phyloP scores from a whole-genome alignment of 2,888 invertebrate genomes.

The Cacoxenus indagator region DNA sequence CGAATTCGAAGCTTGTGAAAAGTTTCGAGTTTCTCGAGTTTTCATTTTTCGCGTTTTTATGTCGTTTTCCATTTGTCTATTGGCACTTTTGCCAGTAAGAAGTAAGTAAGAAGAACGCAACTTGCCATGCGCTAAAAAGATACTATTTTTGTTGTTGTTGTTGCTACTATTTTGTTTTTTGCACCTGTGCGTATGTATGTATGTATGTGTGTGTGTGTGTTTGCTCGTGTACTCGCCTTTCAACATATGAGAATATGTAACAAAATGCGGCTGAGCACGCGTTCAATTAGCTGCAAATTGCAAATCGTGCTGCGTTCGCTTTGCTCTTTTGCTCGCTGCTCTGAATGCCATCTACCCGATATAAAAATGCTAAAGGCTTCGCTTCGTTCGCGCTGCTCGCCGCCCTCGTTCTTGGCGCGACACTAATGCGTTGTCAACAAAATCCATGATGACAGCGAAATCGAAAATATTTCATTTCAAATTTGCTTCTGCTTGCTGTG shows the following conservation, averaged over 20 bases:
- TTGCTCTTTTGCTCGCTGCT: too few relatives aligned
- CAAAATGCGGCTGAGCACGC: slow-evolving; percentile 59
- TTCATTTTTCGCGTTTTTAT: slow-evolving; percentile 30
- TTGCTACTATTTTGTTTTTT: slow-evolving; percentile 1
- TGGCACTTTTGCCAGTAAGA: slow-evolving; percentile 35
- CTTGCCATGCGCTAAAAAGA: slow-evolving; percentile 22
- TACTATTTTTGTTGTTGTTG: too few relatives aligned
- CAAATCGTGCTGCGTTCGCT: slow-evolving; percentile 60
- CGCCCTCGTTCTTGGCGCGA: slow-evolving; percentile 35
- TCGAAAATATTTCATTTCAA: slow-evolving; percentile 64
- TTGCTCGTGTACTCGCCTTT: neutral
- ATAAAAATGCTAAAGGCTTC: too few relatives aligned
- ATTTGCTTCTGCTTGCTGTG: slow-evolving; percentile 42
- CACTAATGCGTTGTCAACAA: slow-evolving; percentile 62
- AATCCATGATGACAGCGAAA: slow-evolving; percentile 61
- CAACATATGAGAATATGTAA: slow-evolving; percentile 42
- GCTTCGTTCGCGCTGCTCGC: neutral
- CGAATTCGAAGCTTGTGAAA: neutral
- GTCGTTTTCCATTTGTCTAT: slow-evolving; percentile 52
- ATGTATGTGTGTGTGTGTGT: neutral
- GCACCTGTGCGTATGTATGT: neutral
- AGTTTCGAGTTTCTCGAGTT: slow-evolving; percentile 25
- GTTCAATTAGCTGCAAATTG: slow-evolving; percentile 63
- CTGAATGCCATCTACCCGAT: too few relatives aligned
- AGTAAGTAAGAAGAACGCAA: slow-evolving; percentile 25